phyloP scores from a whole-genome alignment of 2,113 vertebrate genomes.

The Strix aluco region DNA sequence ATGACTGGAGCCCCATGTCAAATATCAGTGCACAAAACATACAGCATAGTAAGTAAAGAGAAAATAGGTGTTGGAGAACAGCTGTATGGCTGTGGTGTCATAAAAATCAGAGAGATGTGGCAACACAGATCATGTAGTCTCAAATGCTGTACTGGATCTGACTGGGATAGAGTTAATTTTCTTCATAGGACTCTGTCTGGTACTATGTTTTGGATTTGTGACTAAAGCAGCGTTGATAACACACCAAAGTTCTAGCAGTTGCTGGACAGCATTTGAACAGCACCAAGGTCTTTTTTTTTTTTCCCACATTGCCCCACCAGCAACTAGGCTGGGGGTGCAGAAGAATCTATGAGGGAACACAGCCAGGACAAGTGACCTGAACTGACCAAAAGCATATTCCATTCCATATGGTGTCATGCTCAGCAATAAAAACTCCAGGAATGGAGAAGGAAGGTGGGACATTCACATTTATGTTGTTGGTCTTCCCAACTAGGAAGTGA shows the following conservation, averaged over 20 bases:
- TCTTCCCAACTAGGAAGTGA: background rate
- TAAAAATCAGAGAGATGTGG: background rate
- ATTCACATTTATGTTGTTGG: background rate
- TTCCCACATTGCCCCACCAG: too few relatives aligned
- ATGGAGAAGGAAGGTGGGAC: background rate
- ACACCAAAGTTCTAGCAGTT: background rate
- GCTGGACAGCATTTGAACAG: background rate
- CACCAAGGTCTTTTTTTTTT: too few relatives aligned
- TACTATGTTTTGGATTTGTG: background rate
- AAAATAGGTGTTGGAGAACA: background rate
- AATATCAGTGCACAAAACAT: background rate
- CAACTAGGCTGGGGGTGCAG: too few relatives aligned
- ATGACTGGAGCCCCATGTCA: background rate
- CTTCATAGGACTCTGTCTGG: background rate
- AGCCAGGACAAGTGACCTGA: too few relatives aligned
- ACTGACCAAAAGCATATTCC: too few relatives aligned
- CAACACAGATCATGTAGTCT: background rate
- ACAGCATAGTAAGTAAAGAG: background rate
- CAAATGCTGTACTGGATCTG: background rate
- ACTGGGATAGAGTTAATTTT: background rate
- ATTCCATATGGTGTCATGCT: too few relatives aligned
- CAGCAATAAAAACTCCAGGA: background rate
- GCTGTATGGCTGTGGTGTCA: background rate
- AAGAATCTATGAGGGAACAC: too few relatives aligned
- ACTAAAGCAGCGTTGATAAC: background rate